Base-by-base conservation (phyloP, 2,113 vertebrate genomes). In the Paraplagusia blochii region DNA sequence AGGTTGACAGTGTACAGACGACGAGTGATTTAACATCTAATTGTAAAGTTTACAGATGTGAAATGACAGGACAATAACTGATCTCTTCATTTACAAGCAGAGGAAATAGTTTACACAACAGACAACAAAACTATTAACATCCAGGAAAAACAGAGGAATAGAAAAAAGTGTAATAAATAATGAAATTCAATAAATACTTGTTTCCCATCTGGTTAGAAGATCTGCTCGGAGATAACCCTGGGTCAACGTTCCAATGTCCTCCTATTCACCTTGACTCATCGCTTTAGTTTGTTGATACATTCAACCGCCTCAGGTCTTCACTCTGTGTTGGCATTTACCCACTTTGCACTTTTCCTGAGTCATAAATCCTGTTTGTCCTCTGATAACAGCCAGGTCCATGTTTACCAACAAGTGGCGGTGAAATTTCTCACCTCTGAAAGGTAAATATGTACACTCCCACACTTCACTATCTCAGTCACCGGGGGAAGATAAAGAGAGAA, bases 391-490 rank as follows among this genome's bases (percentile, higher is more conserved):
- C 63, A 63, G 57, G 36, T 63, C 66, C 29, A 17, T 86, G 65
- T 87, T 88, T 82, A 86, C 66, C 76, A 82, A 82, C 46, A 85
- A 80, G 73, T 46, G 75, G 56, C 18, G 56, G 56, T 79, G 68
- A 88, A 86, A 87, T 79, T 83, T 88, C 85, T 43, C 53, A 85
- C 80, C 80, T 88, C 55, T 58, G 18, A 7, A 62, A 63, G 66
- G 54, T 82, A 87, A 88, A 90, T 84, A 83, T 81, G 70, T 77
- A 49, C 69, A 76, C 65, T 85, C 76, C 65, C 82, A 83, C 73
- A 79, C 63, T 44, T 74, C 47, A 3, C 66, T 73, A 75, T 79
- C 77, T 65, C 44, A 8, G 34, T 18, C 22, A 29, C 22, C 3
- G 6, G 22, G 22, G 4, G 14, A 61, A 65, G 71, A 69, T 71